Base-by-base conservation (phyloP, 1,140 invertebrate genomes). In the Drosophila neocordata region DNA sequence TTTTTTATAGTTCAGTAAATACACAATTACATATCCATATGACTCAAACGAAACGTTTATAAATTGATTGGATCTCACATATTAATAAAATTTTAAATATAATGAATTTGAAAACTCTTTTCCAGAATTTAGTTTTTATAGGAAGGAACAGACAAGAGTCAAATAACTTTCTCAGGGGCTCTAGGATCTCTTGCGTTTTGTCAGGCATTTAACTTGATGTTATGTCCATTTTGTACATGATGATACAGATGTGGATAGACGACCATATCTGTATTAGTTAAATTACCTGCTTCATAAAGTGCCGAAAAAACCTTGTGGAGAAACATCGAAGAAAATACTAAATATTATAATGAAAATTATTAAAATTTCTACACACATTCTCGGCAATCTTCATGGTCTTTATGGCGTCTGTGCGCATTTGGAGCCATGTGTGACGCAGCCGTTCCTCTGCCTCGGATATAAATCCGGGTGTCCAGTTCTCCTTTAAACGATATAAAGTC, bases 371-470 rank as follows among this genome's bases (percentile, higher is more conserved):
- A 90, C 15, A 18, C 57, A 74, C 90, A 58, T 71, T 79, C 55
- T 91, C 82, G 5, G 82, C 73, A 5, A 91, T 88, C 59, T 75
- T 89, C 2, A 85, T 63, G 15, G 66, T 80, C 31, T 59, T 77
- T 0, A 91, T 74, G 13, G 84, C 71, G 24, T 91, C 90, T 0
- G 65, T 63, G 35, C 90, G 83, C 80, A 80, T 90, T 44, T 88
- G 75, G 4, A 91, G 73, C 83, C 87, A 90, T 13, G 90, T 89
- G 60, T 75, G 60, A 5, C 90, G 87, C 27, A 91, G 52, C 1
- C 90, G 83, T 52, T 91, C 90, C 38, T 91, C 90, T 0, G 90
- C 90, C 5, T 90, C 87, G 1, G 90, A 91, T 15, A 91, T 82
- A 41, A 89, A 91, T 1, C 83, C 89, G 2, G 90, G 87, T 1